These are phyloP conservation scores for Mormyrops attenuatus DNA, from an alignment of 2,797 vertebrate species.

Conservation along the genomic window DNA sequence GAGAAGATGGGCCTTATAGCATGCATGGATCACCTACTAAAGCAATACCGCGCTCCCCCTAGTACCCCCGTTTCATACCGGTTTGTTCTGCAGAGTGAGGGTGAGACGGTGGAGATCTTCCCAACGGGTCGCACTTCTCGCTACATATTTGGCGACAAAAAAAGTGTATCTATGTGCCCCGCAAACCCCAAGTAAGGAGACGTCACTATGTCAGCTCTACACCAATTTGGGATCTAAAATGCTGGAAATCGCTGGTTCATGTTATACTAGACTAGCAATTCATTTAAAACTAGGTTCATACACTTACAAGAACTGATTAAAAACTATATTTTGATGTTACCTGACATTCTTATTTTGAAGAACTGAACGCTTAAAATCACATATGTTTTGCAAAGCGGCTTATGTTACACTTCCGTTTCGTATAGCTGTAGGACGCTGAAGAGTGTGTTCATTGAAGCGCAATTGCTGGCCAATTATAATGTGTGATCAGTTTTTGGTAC, in stretches of 20 bases:
- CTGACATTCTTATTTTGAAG: background rate
- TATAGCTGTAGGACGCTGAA: background rate
- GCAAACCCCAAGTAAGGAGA: background rate
- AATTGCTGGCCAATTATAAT: background rate
- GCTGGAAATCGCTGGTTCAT: background rate
- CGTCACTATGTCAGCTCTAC: background rate
- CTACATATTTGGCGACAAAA: background rate
- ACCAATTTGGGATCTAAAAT: background rate
- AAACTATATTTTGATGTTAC: background rate
- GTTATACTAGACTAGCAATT: background rate
- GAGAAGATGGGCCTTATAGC: conserved; percentile 26
- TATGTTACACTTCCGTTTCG: background rate
- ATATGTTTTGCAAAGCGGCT: background rate
- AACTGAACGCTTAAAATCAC: background rate
- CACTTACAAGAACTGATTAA: background rate
- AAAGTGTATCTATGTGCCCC: background rate
- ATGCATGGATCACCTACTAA: conserved; percentile 38
- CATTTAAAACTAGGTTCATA: background rate
- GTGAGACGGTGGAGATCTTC: conserved; percentile 34
- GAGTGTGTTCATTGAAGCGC: background rate
- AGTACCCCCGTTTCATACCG: background rate
- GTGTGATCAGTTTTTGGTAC: background rate
- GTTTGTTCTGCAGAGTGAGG: conserved; percentile 36
- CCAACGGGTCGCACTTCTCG: background rate
- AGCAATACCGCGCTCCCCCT: background rate